These are phyloP conservation scores for Ophioderma brevispina DNA, from an alignment of 35 echinoderm and acorn worm genomes.

Conservation along the genomic window DNA sequence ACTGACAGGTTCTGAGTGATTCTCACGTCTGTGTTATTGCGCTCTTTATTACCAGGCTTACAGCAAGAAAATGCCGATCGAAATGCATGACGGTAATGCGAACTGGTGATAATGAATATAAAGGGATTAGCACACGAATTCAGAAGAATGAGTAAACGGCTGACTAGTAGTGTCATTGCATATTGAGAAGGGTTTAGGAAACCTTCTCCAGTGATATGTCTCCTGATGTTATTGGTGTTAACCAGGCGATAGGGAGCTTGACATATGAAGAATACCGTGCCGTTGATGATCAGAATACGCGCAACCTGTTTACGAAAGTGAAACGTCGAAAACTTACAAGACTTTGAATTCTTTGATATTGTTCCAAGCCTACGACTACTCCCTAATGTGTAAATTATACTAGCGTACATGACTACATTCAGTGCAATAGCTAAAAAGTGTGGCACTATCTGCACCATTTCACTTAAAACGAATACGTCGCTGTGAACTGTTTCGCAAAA, in stretches of 20 bases:
- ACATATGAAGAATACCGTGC: neutral
- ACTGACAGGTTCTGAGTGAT: too few species aligned
- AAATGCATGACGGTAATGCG: neutral
- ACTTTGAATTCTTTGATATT: constrained; percentile 19
- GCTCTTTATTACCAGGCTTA: too few species aligned
- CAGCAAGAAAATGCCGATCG: too few species aligned
- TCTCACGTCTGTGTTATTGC: too few species aligned
- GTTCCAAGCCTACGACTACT: constrained; percentile 11
- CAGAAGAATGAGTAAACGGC: neutral
- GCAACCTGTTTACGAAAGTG: constrained; percentile 11
- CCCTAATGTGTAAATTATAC: constrained; percentile 46
- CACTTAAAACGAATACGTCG: neutral
- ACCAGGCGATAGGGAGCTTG: neutral
- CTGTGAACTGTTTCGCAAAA: neutral
- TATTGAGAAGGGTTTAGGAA: neutral
- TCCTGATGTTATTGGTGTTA: neutral
- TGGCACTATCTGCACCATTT: constrained; percentile 42
- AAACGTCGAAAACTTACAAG: neutral
- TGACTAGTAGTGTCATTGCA: neutral
- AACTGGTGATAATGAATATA: neutral
- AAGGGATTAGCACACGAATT: neutral
- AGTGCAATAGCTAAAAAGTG: constrained; percentile 40
- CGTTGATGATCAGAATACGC: neutral
- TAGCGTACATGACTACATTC: constrained; percentile 69
- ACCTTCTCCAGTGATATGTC: neutral